Conservation (phyloP, 92 coral and sea anemone species). For the Porites cylindrica region DNA sequence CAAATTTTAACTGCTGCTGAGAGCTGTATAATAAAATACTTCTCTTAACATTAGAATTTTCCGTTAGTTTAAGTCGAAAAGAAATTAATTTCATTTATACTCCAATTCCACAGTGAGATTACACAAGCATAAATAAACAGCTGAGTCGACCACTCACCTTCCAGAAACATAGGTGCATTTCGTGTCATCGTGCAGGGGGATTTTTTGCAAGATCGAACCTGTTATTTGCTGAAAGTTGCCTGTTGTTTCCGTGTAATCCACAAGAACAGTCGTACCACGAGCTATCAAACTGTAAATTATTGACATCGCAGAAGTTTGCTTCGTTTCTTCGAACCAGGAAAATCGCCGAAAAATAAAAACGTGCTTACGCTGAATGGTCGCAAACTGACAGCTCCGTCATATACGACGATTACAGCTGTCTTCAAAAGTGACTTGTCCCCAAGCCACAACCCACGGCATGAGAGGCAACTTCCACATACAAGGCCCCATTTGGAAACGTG, state of each 20-base stretch:
- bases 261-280: constrained; percentile 91
- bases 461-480: too few relatives aligned
- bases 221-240: constrained; percentile 97
- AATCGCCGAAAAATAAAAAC: background rate
- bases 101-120: background rate
- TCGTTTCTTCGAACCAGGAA: background rate
- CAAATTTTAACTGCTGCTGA: background rate
- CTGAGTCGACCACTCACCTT: constrained; percentile 64
- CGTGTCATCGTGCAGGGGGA: constrained; percentile 78
- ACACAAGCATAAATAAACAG: background rate
- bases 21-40: background rate
- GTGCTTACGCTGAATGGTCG: too few relatives aligned
- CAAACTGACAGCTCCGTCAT: background rate
- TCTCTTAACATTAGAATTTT: too few relatives aligned
- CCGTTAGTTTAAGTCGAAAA: too few relatives aligned
- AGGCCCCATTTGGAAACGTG: too few relatives aligned
- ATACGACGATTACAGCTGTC: background rate
- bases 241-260: constrained; percentile 93
- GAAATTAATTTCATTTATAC: too few relatives aligned
- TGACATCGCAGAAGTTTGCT: constrained; percentile 65
- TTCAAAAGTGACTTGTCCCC: background rate
- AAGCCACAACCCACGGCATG: background rate
- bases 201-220: constrained; percentile 86
- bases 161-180: constrained; percentile 98
- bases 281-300: constrained; percentile 89